Percentiles rank a stretch among this genome's conserved stretches.
These are phyloP conservation scores for Deilephila porcellus DNA, from an alignment of 2,888 invertebrate genomes.

Conservation along the genomic window DNA sequence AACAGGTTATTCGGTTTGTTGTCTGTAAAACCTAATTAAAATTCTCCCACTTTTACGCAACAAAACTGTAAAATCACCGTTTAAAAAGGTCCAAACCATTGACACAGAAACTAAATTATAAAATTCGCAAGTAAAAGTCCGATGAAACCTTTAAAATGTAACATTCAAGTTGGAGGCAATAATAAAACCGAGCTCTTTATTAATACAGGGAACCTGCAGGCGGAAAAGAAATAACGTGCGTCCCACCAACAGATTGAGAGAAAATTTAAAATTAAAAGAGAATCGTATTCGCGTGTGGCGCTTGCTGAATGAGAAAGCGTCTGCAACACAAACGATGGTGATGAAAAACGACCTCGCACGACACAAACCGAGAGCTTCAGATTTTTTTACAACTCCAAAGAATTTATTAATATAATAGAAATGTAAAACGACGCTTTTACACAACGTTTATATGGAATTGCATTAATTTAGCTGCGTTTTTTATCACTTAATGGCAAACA, in stretches of 20 bases:
- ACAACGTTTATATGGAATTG: not conserved
- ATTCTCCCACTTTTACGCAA: not conserved
- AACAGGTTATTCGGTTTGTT: too few relatives aligned
- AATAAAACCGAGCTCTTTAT: constrained; percentile 18
- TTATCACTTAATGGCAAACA: too few relatives aligned
- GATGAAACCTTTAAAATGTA: constrained; percentile 1
- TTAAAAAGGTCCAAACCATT: not conserved
- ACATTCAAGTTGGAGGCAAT: constrained; percentile 8
- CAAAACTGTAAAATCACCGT: not conserved
- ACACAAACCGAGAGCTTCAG: not conserved
- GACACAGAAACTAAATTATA: constrained; percentile 1
- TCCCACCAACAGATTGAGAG: constrained; percentile 1
- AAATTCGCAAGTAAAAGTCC: not conserved
- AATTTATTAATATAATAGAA: not conserved
- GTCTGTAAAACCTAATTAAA: not conserved
- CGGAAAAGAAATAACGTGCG: constrained; percentile 7
- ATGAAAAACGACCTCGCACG: constrained; percentile 1
- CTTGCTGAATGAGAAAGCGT: not conserved
- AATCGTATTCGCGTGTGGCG: constrained; percentile 12
- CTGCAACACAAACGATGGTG: constrained; percentile 4
- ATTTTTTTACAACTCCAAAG: not conserved
- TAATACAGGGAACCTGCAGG: constrained; percentile 6
- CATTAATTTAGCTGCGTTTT: not conserved
- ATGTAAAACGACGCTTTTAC: not conserved
- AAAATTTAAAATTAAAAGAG: constrained; percentile 12